These are phyloP conservation scores for Ciona savignyi DNA, from an alignment of 23 tunicate species.

Conservation along the genomic window DNA sequence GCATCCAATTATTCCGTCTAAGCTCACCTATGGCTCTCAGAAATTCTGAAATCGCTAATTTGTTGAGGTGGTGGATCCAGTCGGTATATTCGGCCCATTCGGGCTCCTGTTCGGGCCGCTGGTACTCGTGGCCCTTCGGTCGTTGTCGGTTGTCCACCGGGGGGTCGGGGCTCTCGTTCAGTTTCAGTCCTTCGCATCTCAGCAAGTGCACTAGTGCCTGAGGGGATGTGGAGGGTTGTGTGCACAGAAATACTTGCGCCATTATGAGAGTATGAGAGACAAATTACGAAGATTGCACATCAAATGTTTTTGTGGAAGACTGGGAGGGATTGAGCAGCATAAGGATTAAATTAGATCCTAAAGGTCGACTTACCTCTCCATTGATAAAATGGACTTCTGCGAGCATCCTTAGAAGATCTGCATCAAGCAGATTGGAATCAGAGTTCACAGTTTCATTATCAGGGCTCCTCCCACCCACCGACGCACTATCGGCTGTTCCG, in stretches of 20 bases:
- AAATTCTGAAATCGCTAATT: slow-evolving; percentile 47
- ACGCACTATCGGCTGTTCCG: slow-evolving; percentile 10
- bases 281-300: too few species aligned
- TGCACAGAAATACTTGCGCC: too few species aligned
- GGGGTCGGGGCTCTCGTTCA: slow-evolving; percentile 49
- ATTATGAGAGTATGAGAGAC: too few species aligned
- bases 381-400: slow-evolving; percentile 70
- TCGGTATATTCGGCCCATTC: slow-evolving; percentile 62
- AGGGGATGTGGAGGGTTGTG: too few species aligned
- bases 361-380: slow-evolving; percentile 47
- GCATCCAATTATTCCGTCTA: too few species aligned
- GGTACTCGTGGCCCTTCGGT: slow-evolving; percentile 30
- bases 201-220: slow-evolving; percentile 77
- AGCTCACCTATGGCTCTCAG: slow-evolving; percentile 64
- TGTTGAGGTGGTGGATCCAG: slow-evolving; percentile 56
- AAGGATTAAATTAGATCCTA: neutral
- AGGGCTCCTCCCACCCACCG: slow-evolving; percentile 3
- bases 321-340: too few species aligned
- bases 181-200: slow-evolving; percentile 56
- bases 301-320: too few species aligned
- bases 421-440: slow-evolving; percentile 23
- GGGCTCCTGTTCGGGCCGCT: slow-evolving; percentile 18
- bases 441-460: neutral
- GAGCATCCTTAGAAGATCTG: slow-evolving; percentile 70
- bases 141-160: slow-evolving; percentile 38